Percentiles rank a stretch among this genome's conserved stretches.
These are phyloP conservation scores for Emmelina monodactyla DNA, from an alignment of 2,888 invertebrate species.

Conservation along the genomic window DNA sequence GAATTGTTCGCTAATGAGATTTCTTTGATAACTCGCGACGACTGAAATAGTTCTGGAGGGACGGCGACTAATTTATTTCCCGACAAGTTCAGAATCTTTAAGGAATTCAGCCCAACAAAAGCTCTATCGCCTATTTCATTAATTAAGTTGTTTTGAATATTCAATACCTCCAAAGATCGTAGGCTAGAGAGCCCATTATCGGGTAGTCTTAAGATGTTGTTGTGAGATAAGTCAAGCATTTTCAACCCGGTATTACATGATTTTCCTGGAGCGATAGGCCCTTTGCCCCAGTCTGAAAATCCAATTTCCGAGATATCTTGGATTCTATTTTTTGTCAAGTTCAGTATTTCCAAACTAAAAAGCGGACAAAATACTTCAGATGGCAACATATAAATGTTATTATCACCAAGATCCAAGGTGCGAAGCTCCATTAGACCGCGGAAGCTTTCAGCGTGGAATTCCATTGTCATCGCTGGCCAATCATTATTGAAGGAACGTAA, in stretches of 20 bases:
- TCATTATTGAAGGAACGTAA: constrained; percentile 79
- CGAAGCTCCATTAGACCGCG: constrained; percentile 73
- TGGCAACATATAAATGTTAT: constrained; percentile 79
- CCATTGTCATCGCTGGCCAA: constrained; percentile 82
- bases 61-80: constrained; percentile 81
- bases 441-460: constrained; percentile 77
- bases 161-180: constrained; percentile 72
- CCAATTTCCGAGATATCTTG: constrained; percentile 79
- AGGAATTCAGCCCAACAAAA: constrained; percentile 72
- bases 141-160: constrained; percentile 79
- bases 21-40: constrained; percentile 73
- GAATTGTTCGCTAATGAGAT: constrained; percentile 82
- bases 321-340: constrained; percentile 79
- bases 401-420: constrained; percentile 74
- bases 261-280: constrained; percentile 71
- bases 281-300: constrained; percentile 77
- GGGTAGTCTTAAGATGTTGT: constrained; percentile 73
- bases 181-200: constrained; percentile 76
- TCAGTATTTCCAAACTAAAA: constrained; percentile 71
- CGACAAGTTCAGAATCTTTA: constrained; percentile 79
- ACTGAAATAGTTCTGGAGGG: constrained; percentile 80
- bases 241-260: constrained; percentile 76
- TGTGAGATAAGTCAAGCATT: constrained; percentile 76
- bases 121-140: constrained; percentile 78
- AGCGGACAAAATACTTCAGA: constrained; percentile 77